Base-by-base conservation (phyloP, 1,140 invertebrate genomes). In the Bicyclus anynana region DNA sequence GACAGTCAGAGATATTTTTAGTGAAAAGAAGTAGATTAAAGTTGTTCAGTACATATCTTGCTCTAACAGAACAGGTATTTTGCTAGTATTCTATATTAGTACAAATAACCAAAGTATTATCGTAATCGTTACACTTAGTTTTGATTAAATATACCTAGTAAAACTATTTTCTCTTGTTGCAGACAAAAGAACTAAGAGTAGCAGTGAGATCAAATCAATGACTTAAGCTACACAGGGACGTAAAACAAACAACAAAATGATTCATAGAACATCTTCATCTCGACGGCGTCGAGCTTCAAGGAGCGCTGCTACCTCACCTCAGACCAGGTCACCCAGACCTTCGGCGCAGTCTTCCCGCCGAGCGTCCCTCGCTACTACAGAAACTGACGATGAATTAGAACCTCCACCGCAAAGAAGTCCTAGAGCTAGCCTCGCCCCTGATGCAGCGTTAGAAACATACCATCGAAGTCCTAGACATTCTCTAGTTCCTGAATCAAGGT, bases 191-290 rank as follows among this genome's bases (percentile, higher is more conserved):
- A 33, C 9, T 12, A 10, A 7, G 10, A 33, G 10, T 12, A 12
- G 10, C 1, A 33, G 1, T 3, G 29, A 33, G 9, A 12, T 33
- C 7, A 33, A 12, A 33, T 33, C 29, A 33, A 12, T 33, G 12
- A 33, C 29, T 33, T 33, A 33, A 33, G 10, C 7, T n/a, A 10
- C n/a, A 33, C 29, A 7, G 1, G 3, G n/a, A 33, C 2, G 7
- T 33, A 12, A 33, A 4, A 3, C 14, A 53, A 48, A 44, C 4
- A 9, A 26, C 51, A 77, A 54, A 55, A 94, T 93, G 93, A 72
- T 94, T 53, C 90, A 92, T 66, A 89, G 93, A 65, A 80, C 81
- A 12, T 91, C 92, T 53, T 94, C 93, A 23, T 93, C 92, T n/a
- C 85, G 93, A 44, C 90, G 92, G 46, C 89, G 92, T 9, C 84